Base-by-base conservation (phyloP, 2,113 vertebrate species). In the Heptranchias perlo region DNA sequence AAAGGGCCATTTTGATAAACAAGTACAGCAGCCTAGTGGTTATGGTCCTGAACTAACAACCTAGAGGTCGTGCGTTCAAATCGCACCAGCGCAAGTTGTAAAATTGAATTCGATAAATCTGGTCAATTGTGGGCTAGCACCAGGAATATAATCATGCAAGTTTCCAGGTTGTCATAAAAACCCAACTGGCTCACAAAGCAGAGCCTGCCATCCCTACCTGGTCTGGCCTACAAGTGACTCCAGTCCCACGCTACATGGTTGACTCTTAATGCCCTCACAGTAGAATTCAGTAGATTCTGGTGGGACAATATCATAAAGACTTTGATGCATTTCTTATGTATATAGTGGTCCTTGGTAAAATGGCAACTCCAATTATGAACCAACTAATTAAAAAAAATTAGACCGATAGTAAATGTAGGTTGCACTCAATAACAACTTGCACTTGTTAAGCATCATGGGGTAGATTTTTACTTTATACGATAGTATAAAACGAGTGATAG, bases 201-300 rank as follows among this genome's bases (percentile, higher is more conserved):
- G 31, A 92, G 58, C 89, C 89, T 61, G 54, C 54, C 89, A 62
- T 62, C 54, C 89, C 89, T 92, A n/a, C 84, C 84, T 87, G 44
- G 44, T 87, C 84, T 87, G 84, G 84, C 84, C 69, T 58, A 89
- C 49, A 89, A 89, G 86, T 89, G 86, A 89, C 28, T 89, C 86
- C 86, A 89, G 86, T 58, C 86, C 86, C 86, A 89, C 49, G 86
- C 86, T 58, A 89, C 86, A 58, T 89, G 86, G 49, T 52, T 89
- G 49, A 89, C 52, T 89, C 86, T 76, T 76, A 89, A 89, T 35
- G 86, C 86, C 86, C 86, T 89, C 86, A 89, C 49, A 89, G 86
- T 58, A 58, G 86, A 58, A 89, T 89, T 89, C 86, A 89, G 86
- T 89, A 89, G 86, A 89, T 89, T 89, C 86, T 89, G 86, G 86